phyloP scores from a whole-genome alignment of 1,140 invertebrate species.

The Lineus longissimus region DNA sequence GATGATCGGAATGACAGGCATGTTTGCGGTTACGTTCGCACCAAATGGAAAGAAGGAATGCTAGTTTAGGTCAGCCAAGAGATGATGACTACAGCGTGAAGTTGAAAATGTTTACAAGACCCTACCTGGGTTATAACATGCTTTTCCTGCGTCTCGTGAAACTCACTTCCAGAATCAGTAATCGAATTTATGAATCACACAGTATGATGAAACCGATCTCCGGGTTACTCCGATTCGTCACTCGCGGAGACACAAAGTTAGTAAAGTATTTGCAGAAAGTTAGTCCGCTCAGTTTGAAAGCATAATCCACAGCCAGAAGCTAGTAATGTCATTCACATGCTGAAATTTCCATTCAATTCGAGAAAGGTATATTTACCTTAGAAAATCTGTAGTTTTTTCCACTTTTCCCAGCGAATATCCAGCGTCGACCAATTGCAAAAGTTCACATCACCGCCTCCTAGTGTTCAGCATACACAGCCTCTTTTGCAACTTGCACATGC shows the following conservation, averaged over 20 bases:
- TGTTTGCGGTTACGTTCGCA: conserved; percentile 22
- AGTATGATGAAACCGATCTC: too few relatives aligned
- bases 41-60: neutral
- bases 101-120: neutral
- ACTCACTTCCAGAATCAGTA: too few relatives aligned
- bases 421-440: neutral
- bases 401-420: neutral
- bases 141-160: neutral
- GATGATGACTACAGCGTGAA: neutral
- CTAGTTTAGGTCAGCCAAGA: neutral
- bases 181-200: too few relatives aligned
- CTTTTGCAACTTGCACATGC: neutral
- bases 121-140: neutral
- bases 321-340: too few relatives aligned
- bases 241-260: too few relatives aligned
- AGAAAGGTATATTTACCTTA: neutral
- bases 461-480: neutral
- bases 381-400: neutral
- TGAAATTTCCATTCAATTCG: neutral
- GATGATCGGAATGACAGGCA: conserved; percentile 66
- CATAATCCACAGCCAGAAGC: too few relatives aligned
- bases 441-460: neutral
- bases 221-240: too few relatives aligned
- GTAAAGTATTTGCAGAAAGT: too few relatives aligned
- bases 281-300: too few relatives aligned